Evolutionary conservation across 2,797 vertebrate species (phyloP), one percentile per base, ranked within the genome.

Genomic region (Pipistrellus pipistrellus): DNA sequence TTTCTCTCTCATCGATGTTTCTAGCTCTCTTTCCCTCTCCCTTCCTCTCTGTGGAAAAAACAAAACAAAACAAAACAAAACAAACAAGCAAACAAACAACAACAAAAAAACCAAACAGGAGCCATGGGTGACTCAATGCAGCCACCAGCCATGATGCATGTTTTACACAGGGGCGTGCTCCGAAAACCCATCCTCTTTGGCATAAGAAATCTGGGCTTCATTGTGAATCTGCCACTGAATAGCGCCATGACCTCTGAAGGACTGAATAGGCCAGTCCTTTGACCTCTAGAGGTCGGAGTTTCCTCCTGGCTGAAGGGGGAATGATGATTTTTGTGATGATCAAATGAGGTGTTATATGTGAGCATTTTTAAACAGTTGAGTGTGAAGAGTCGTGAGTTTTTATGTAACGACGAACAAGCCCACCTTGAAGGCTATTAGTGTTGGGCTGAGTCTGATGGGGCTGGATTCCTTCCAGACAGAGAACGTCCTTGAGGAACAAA

Each of bases 401-500:
- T 72, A 64, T 41, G 48, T 84, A 77, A 92, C 80, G 46, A 80
- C 27, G 48, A 96, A 44, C 0, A 87, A 72, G 53, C 80, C 57
- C 46, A 17, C 51, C 12, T 51, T 85, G 75, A 84, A 80, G 44
- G 6, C 23, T 80, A 18, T 91, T 64, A 75, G 27, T 23, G 69
- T 64, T 48, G 75, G 81, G 32, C 41, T 13, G 68, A 81, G 48
- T 68, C 35, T 55, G n/a, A 23, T 17, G 81, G 44, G 57, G 38
- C 32, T 96, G 62, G 73, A 88, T 85, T 88, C 93, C 64, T 46
- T 32, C 85, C 25, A 7, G 64, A 72, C n/a, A 92, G 62, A 85
- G 78, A 78, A 77, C 23, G 38, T n/a, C n/a, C 38, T 46, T 38
- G n/a, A 85, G 55, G 48, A 83, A 64, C 48, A 51, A 85, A 81